phyloP scores from a whole-genome alignment of 2,797 vertebrate species.

The Avahi laniger region DNA sequence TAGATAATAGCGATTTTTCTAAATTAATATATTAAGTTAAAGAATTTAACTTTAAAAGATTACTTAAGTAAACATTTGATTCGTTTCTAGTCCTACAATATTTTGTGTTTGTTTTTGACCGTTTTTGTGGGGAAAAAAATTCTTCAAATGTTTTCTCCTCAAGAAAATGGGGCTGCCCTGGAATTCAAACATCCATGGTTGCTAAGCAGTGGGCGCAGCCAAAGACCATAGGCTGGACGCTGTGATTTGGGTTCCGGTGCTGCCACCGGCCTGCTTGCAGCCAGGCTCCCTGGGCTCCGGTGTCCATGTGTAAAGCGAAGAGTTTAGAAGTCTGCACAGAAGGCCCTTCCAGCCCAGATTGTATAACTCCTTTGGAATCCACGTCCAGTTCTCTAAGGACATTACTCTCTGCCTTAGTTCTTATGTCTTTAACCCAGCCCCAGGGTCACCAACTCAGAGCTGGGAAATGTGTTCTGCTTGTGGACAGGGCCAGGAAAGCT shows the following conservation, averaged over 20 bases:
- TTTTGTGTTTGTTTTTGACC: neutral
- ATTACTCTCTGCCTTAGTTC: constrained; percentile 1
- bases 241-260: neutral
- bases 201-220: neutral
- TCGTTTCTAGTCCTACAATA: neutral
- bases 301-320: neutral
- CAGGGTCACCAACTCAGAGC: neutral
- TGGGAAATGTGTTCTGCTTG: neutral
- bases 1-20: neutral
- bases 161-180: neutral
- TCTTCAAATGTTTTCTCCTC: constrained; percentile 22
- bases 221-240: neutral
- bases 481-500: neutral
- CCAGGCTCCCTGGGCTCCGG: neutral
- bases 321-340: neutral
- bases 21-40: neutral
- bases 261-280: neutral
- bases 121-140: neutral
- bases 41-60: neutral
- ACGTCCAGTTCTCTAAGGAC: neutral
- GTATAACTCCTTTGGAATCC: constrained; percentile 18
- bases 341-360: neutral
- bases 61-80: neutral
- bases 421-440: neutral
- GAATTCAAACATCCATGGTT: neutral